Base-by-base conservation (phyloP, 2,888 invertebrate genomes). In the Meghimatium bilineatum region DNA sequence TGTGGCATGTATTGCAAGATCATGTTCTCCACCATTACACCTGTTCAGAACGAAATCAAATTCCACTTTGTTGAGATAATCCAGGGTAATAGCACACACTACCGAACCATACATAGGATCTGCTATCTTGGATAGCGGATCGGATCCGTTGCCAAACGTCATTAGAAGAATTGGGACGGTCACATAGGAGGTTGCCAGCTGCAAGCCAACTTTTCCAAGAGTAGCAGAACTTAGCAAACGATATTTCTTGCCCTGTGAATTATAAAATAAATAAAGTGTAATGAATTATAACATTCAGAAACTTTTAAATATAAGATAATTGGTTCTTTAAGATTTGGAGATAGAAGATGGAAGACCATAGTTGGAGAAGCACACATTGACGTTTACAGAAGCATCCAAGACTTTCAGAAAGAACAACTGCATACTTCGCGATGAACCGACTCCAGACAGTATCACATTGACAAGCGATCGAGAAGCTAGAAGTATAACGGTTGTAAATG, bases 131-230 rank as follows among this genome's bases (percentile, higher is more conserved):
- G 74, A n/a, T 23, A 20, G 14, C 1, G 44, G 60, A 10, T 38
- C 6, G n/a, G 71, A 56, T 29, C 74, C 63, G 26, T 63, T 74
- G n/a, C 81, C 81, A 49, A 74, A 74, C 1, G 74, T 63, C 44
- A 56, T 36, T 26, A 71, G 0, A 32, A 80, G 66, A 49, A 78
- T 29, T 17, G 78, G 78, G 1, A 80, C 56, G 14, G 69, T 69
- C 0, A 14, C 74, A 29, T 63, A 56, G 1, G n/a, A 29, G 14
- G 60, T 10, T 6, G 3, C 8, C 26, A 34, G 20, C 8, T 26
- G 60, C 34, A 81, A 36, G 14, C 63, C 74, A 17, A 81, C 74
- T n/a, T 44, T 29, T 6, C 81, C 81, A 6, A 81, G 49, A 44
- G 29, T 14, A 0, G 63, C 81, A 29, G 81, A 36, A 10, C 56